Percentiles rank a stretch among this genome's conserved stretches.
These are phyloP conservation scores for Napeogenes inachia DNA, from an alignment of 2,888 invertebrate species.

Conservation along the genomic window DNA sequence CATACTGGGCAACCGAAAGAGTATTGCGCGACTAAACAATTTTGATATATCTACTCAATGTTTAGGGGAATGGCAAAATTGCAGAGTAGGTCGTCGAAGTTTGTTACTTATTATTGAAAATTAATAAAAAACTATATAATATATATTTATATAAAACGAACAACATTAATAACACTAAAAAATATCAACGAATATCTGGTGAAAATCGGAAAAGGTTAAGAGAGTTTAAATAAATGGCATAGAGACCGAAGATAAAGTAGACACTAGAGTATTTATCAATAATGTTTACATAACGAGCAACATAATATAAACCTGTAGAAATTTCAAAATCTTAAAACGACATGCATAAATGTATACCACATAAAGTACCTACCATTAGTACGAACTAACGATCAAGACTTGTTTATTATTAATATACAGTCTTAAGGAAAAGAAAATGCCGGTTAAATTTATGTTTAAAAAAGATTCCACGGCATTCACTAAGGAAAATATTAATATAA, in stretches of 20 bases:
- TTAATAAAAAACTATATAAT: not conserved
- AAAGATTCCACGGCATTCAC: slow-evolving; percentile 4
- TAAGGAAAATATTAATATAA: not conserved
- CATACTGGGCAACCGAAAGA: not conserved
- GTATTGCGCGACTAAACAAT: not conserved
- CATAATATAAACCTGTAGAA: not conserved
- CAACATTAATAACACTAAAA: not conserved
- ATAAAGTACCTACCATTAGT: slow-evolving; percentile 6
- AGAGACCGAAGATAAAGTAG: not conserved
- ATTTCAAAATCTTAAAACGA: slow-evolving; percentile 20
- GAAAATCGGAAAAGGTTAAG: not conserved
- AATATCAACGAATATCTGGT: not conserved
- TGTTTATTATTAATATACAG: slow-evolving; percentile 15
- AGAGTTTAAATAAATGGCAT: not conserved
- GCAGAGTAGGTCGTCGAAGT: not conserved
- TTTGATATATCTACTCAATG: not conserved
- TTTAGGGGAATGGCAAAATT: slow-evolving; percentile 1
- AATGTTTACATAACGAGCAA: not conserved
- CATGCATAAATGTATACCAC: slow-evolving; percentile 20
- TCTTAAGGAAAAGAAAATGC: slow-evolving; percentile 28
- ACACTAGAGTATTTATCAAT: not conserved
- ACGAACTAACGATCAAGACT: slow-evolving; percentile 6
- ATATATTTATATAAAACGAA: slow-evolving; percentile 1
- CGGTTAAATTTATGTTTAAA: slow-evolving; percentile 10
- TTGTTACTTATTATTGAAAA: not conserved